Conservation (phyloP, 2,888 invertebrate species). For the Hofmannophila pseudospretella region DNA sequence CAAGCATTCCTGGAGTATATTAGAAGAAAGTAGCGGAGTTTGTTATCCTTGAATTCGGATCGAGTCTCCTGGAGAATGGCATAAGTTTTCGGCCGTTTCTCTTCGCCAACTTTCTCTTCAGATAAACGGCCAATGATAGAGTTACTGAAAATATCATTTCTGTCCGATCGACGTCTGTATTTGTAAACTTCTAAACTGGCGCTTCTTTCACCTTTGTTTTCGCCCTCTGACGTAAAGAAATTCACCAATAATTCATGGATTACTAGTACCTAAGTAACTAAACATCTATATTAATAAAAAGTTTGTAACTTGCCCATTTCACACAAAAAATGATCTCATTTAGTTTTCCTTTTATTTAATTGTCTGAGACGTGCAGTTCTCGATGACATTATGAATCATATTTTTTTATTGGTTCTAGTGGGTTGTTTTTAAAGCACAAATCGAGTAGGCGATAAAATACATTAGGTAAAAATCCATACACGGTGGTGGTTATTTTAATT, state of each 20-base stretch:
- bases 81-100: slow-evolving; percentile 44
- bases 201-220: slow-evolving; percentile 15
- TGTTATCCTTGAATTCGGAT: slow-evolving; percentile 51
- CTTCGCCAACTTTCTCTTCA: neutral
- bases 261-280: too few relatives aligned
- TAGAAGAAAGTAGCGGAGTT: slow-evolving; percentile 47
- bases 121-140: neutral
- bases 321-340: too few relatives aligned
- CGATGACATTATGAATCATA: too few relatives aligned
- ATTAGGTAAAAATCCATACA: too few relatives aligned
- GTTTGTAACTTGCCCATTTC: neutral
- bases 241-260: too few relatives aligned
- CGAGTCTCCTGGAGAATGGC: slow-evolving; percentile 59
- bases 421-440: too few relatives aligned
- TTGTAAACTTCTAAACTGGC: slow-evolving; percentile 46
- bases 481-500: too few relatives aligned
- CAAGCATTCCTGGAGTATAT: slow-evolving; percentile 58
- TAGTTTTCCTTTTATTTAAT: too few relatives aligned
- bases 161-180: slow-evolving; percentile 38
- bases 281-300: too few relatives aligned
- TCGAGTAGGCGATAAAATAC: too few relatives aligned
- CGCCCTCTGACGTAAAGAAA: slow-evolving; percentile 14
- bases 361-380: too few relatives aligned
- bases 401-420: too few relatives aligned
- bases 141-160: slow-evolving; percentile 29